Evolutionary conservation across 1,140 invertebrate species (phyloP).

Genomic region (Monochamus saltuarius): DNA sequence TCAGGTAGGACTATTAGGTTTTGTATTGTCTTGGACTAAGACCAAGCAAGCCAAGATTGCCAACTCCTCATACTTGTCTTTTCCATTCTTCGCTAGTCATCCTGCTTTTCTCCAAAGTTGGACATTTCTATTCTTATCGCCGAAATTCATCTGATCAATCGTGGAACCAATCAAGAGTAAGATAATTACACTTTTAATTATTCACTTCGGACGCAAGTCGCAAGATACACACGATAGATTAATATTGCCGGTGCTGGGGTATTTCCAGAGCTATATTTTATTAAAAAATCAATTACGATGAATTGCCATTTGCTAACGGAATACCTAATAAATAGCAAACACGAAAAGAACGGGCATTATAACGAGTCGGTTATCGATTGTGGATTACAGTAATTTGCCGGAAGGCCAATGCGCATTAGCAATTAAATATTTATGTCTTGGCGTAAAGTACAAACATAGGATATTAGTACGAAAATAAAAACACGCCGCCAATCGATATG

Average conservation of each 20-base stretch:
- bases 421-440: constrained; percentile 35
- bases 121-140: too few species aligned
- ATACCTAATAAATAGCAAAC: constrained; percentile 41
- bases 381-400: constrained; percentile 38
- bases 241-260: not conserved
- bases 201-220: not conserved
- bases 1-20: too few species aligned
- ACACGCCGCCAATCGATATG: not conserved
- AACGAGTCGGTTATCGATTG: constrained; percentile 35
- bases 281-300: constrained; percentile 38
- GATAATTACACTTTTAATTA: not conserved
- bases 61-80: too few species aligned
- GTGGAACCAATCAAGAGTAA: not conserved
- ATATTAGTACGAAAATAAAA: constrained; percentile 4
- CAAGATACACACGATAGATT: not conserved
- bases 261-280: constrained; percentile 29
- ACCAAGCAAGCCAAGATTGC: too few species aligned
- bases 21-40: too few species aligned
- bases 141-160: not conserved
- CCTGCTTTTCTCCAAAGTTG: too few species aligned
- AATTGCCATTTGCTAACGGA: constrained; percentile 35
- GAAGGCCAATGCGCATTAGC: constrained; percentile 37
- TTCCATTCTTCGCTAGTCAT: too few species aligned
- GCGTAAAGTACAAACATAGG: constrained; percentile 1
- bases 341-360: constrained; percentile 32